Conservation (phyloP, 2,797 vertebrate genomes). For the Scolopax rusticola region DNA sequence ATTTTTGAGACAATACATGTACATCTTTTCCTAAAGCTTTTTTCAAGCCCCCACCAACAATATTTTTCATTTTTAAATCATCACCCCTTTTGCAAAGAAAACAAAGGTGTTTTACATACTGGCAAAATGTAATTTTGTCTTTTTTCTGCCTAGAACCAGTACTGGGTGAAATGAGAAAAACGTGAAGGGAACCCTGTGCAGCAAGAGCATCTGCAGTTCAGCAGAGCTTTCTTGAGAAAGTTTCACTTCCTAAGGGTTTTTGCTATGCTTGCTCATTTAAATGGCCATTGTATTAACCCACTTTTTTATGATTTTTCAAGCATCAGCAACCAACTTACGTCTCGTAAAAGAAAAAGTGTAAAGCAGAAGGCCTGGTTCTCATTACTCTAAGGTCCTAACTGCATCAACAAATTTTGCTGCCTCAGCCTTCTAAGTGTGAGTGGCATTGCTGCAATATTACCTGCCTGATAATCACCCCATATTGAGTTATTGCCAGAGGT, state of each 20-base stretch:
- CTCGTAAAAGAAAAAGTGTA: background rate
- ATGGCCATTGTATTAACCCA: slow-evolving; percentile 48
- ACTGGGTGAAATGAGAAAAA: background rate
- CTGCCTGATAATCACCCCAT: background rate
- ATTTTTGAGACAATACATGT: background rate
- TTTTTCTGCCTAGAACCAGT: background rate
- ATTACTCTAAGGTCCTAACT: background rate
- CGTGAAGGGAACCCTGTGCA: background rate
- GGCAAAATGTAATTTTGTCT: background rate
- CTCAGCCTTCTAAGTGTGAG: background rate
- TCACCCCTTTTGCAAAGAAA: background rate
- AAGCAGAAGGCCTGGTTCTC: background rate
- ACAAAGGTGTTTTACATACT: background rate
- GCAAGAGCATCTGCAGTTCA: background rate
- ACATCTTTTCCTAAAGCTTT: slow-evolving; percentile 22
- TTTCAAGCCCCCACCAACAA: background rate
- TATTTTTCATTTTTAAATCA: slow-evolving; percentile 4
- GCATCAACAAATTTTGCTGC: background rate
- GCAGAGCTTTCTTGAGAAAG: slow-evolving; percentile 66
- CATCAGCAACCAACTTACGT: background rate
- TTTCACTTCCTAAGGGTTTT: slow-evolving; percentile 68
- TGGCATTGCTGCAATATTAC: background rate
- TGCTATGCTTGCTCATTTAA: slow-evolving; percentile 60
- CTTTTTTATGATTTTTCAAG: slow-evolving; percentile 43
- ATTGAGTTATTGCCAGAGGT: background rate